These are phyloP conservation scores for Drosophila peninsularis DNA, from an alignment of 2,888 invertebrate genomes.

Conservation along the genomic window DNA sequence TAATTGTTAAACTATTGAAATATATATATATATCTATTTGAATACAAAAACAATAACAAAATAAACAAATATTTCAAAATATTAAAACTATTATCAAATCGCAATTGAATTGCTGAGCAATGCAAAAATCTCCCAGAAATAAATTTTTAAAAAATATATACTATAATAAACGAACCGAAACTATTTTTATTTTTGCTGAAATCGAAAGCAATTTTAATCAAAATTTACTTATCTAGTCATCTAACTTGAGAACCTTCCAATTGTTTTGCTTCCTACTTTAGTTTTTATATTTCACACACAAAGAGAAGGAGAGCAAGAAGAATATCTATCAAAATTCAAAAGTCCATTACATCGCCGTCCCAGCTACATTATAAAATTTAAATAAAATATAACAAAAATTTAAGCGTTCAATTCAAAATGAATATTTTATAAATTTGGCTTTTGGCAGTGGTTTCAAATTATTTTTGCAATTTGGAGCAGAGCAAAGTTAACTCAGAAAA, in stretches of 20 bases:
- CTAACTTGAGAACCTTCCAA: constrained; percentile 25
- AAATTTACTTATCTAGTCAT: constrained; percentile 32
- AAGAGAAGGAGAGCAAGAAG: neutral
- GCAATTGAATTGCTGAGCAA: constrained; percentile 42
- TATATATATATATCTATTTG: constrained; percentile 18
- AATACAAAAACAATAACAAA: constrained; percentile 11
- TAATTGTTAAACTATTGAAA: constrained; percentile 41
- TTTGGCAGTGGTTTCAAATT: constrained; percentile 58
- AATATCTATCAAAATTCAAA: constrained; percentile 35
- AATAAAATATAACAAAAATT: neutral
- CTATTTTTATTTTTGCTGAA: constrained; percentile 2
- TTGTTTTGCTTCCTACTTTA: constrained; percentile 35
- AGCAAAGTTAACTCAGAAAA: constrained; percentile 11
- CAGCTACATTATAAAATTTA: constrained; percentile 18
- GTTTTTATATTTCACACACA: constrained; percentile 5
- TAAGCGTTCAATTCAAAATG: constrained; percentile 2
- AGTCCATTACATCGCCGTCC: constrained; percentile 75
- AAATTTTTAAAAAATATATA: constrained; percentile 6
- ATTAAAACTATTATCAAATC: constrained; percentile 35
- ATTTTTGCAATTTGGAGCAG: constrained; percentile 37
- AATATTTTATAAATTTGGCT: constrained; percentile 16
- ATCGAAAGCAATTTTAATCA: constrained; percentile 5
- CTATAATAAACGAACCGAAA: constrained; percentile 1
- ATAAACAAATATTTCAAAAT: neutral
- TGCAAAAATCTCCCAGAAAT: constrained; percentile 23